phyloP scores from a whole-genome alignment of 2,888 invertebrate species.

The Mystacides longicornis region DNA sequence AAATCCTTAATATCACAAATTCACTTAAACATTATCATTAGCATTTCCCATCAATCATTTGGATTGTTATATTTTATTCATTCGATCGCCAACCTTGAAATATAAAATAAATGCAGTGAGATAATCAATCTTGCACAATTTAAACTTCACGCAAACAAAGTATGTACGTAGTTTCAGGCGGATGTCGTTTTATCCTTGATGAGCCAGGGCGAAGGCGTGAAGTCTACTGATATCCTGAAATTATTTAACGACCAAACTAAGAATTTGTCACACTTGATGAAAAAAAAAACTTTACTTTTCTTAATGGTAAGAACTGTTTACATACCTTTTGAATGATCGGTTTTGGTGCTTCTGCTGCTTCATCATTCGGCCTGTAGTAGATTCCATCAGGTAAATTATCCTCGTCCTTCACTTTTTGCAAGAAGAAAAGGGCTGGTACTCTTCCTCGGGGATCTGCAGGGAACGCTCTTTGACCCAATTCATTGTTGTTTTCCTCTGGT shows the following conservation, averaged over 20 bases:
- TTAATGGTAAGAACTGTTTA: background rate
- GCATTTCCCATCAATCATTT: too few species aligned
- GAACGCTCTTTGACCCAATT: conserved; percentile 4
- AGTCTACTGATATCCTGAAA: conserved; percentile 21
- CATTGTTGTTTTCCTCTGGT: conserved; percentile 8
- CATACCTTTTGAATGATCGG: conserved; percentile 20
- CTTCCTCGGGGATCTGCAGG: conserved; percentile 12
- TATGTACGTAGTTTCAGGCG: too few species aligned
- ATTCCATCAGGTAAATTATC: conserved; percentile 31
- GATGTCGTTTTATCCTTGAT: too few species aligned
- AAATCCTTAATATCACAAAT: too few species aligned
- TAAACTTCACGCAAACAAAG: too few species aligned
- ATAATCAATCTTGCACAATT: too few species aligned
- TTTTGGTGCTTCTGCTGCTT: conserved; percentile 24
- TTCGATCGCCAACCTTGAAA: too few species aligned
- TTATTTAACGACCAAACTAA: background rate
- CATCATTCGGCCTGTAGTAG: conserved; percentile 32
- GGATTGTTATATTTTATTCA: too few species aligned
- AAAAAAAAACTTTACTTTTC: too few species aligned
- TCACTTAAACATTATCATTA: too few species aligned
- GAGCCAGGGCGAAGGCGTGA: conserved; percentile 18
- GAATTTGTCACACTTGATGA: too few species aligned
- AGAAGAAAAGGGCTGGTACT: conserved; percentile 22
- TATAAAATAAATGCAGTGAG: too few species aligned
- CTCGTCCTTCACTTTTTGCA: conserved; percentile 24